phyloP scores from a whole-genome alignment of 2,797 vertebrate species.

The Rhyacichthys aspro region DNA sequence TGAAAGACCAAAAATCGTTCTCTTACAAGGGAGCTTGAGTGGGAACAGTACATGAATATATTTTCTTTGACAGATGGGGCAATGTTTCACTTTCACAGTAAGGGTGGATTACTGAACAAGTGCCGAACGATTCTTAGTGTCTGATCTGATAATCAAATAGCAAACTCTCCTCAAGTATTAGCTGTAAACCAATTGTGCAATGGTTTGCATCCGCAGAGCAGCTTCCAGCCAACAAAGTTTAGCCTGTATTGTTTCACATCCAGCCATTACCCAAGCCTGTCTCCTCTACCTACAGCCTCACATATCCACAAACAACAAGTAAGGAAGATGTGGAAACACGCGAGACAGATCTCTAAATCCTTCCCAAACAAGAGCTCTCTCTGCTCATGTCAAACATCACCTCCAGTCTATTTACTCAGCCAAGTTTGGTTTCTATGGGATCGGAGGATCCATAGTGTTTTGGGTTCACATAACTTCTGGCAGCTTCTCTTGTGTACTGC shows the following conservation, averaged over 20 bases:
- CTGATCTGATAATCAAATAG: constrained; percentile 59
- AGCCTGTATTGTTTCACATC: constrained; percentile 57
- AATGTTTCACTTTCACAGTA: constrained; percentile 39
- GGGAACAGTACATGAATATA: constrained; percentile 29
- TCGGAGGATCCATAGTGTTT: constrained; percentile 56
- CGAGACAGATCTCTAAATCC: constrained; percentile 49
- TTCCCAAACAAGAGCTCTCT: constrained; percentile 49
- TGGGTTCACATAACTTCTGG: constrained; percentile 65
- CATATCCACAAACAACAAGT: constrained; percentile 36
- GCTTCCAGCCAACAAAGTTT: constrained; percentile 36
- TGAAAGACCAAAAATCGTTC: constrained; percentile 39
- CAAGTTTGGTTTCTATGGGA: constrained; percentile 72
- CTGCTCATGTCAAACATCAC: constrained; percentile 68
- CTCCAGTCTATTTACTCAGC: constrained; percentile 64
- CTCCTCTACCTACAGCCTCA: constrained; percentile 51
- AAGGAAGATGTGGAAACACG: constrained; percentile 32
- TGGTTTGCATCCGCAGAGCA: constrained; percentile 22
- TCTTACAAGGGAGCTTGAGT: constrained; percentile 34
- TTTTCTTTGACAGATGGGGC: constrained; percentile 45
- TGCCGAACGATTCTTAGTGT: constrained; percentile 28
- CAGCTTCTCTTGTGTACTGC: constrained; percentile 42
- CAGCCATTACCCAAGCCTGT: constrained; percentile 62
- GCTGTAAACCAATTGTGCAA: constrained; percentile 52
- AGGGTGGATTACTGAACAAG: constrained; percentile 47
- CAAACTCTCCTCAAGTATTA: constrained; percentile 34